Evolutionary conservation across 2,797 vertebrate species (phyloP), one percentile per base, ranked within the genome.

Genomic region (Oreonectes daqikongensis): DNA sequence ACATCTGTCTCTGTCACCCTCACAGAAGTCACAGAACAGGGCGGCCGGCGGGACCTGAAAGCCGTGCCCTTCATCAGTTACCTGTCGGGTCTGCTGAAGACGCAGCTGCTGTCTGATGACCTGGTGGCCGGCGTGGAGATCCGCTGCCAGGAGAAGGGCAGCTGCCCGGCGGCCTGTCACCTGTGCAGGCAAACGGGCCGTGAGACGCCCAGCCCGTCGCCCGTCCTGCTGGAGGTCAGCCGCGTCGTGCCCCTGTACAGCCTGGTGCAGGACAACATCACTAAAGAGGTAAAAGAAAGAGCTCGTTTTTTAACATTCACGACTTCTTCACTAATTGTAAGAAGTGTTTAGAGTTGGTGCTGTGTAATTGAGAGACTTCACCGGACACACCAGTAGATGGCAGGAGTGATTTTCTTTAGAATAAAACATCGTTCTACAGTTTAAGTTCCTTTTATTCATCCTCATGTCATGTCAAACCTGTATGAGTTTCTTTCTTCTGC

Each of bases 31-130:
- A 98, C 96, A 0, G 97, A 98, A 81, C 92, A 98, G 68, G 90
- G 89, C 44, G 87, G 87, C 60, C 95, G 96, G 81, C 94, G 95
- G 81, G 97, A 99, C 72, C 88, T 98, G 81, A 97, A 97, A 84
- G 96, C 96, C 22, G 91, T 98, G 86, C 95, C 97, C 17, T 99
- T 99, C 91, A 98, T 99, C 93, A 97, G 94, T 70, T 99, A 97
- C 88, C 94, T 99, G 86, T 95, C 94, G 0, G 95, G 95, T 1
- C 90, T 98, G 84, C 91, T 97, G 90, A 96, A 95, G 0, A 96
- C 94, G n/a, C 97, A 97, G 89, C 95, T 98, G 92, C 88, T 98
- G 42, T 95, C 96, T 0, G 96, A 98, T 1, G 97, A 98, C 84
- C 91, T 95, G 75, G 95, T 97, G 89, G 92, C 91, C 0, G 97